Percentiles rank a stretch among this genome's conserved stretches.
Conservation (phyloP, 2,888 invertebrate genomes). For the Heliconius aoede region DNA sequence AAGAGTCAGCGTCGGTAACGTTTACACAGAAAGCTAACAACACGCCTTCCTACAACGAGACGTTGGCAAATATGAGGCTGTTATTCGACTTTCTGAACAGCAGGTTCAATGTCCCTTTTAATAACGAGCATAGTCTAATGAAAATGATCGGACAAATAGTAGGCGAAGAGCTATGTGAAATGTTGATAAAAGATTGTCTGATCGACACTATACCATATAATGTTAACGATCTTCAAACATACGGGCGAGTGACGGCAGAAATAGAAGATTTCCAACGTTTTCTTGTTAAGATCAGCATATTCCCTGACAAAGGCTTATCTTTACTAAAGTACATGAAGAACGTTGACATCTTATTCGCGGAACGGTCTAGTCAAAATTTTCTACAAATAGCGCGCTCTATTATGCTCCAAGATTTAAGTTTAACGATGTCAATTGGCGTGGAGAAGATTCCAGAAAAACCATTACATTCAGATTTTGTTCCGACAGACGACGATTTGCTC, state of each 20-base stretch:
- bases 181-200: constrained; percentile 89
- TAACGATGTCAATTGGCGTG: constrained; percentile 84
- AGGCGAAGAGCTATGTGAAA: constrained; percentile 84
- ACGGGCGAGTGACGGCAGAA: constrained; percentile 84
- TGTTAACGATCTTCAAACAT: constrained; percentile 87
- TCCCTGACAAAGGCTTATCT: constrained; percentile 79
- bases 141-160: constrained; percentile 82
- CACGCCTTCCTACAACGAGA: constrained; percentile 78
- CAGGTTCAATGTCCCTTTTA: constrained; percentile 79
- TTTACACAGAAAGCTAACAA: constrained; percentile 70
- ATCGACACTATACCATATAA: constrained; percentile 90
- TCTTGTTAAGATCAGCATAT: constrained; percentile 84
- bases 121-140: constrained; percentile 75
- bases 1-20: constrained; percentile 62
- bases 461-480: constrained; percentile 37
- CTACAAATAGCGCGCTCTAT: constrained; percentile 87
- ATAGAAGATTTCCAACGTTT: constrained; percentile 87
- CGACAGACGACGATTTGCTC: constrained; percentile 54
- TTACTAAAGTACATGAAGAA: constrained; percentile 88
- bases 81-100: constrained; percentile 84
- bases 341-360: constrained; percentile 89
- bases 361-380: constrained; percentile 89
- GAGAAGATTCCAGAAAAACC: constrained; percentile 65
- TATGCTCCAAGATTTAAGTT: constrained; percentile 92
- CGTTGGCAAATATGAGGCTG: constrained; percentile 82